Conservation (phyloP, 2,888 invertebrate species). For the Mechanitis mazaeus region DNA sequence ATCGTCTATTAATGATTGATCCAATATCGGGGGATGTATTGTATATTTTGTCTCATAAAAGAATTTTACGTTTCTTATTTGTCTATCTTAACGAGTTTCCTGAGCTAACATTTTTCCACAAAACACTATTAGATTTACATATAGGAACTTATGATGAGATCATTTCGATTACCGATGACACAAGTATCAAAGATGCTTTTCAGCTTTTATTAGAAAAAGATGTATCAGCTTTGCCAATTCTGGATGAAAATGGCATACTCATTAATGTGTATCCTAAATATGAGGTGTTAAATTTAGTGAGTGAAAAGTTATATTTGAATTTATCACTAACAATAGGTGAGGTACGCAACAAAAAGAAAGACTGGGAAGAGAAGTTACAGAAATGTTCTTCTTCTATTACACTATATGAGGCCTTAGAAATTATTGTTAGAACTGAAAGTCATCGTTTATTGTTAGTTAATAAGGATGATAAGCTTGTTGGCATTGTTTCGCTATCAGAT, state of each 20-base stretch:
- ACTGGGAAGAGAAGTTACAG: constrained; percentile 94
- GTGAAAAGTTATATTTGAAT: constrained; percentile 94
- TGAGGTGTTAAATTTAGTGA: constrained; percentile 85
- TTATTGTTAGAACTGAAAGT: constrained; percentile 93
- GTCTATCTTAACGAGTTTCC: constrained; percentile 72
- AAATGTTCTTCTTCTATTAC: constrained; percentile 92
- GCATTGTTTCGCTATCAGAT: constrained; percentile 71
- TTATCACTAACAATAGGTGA: constrained; percentile 89
- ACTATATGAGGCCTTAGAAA: constrained; percentile 89
- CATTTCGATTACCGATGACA: constrained; percentile 59
- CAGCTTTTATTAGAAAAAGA: constrained; percentile 64
- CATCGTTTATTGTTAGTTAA: constrained; percentile 74
- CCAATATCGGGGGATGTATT: constrained; percentile 63
- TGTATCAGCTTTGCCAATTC: constrained; percentile 67
- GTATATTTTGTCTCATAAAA: constrained; percentile 68
- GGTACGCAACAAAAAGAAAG: constrained; percentile 91
- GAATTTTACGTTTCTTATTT: constrained; percentile 68
- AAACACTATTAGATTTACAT: constrained; percentile 62
- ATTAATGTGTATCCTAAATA: constrained; percentile 71
- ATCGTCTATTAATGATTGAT: constrained; percentile 66
- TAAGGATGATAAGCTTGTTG: constrained; percentile 69
- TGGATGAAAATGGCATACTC: constrained; percentile 61
- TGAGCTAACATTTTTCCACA: constrained; percentile 69
- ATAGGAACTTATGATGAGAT: constrained; percentile 68
- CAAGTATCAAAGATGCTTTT: constrained; percentile 65